Percentiles rank a stretch among this genome's conserved stretches.
These are phyloP conservation scores for Argynnis bischoffii DNA, from an alignment of 2,888 invertebrate genomes.

Conservation along the genomic window DNA sequence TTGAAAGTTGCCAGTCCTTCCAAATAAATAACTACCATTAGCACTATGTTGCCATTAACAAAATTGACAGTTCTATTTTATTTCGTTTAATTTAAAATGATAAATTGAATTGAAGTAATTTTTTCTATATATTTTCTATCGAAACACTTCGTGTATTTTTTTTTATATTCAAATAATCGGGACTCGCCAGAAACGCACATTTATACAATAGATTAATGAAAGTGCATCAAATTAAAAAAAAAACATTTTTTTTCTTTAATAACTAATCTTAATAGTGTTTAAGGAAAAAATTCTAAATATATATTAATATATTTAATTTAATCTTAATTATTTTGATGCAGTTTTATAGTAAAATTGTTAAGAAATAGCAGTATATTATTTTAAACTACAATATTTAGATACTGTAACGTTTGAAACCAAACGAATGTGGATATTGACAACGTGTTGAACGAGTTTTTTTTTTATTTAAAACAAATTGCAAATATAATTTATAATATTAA, in stretches of 20 bases:
- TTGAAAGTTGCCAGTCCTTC: not conserved
- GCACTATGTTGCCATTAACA: conserved; percentile 1
- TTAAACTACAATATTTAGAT: not conserved
- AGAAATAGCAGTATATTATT: not conserved
- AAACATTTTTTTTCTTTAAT: not conserved
- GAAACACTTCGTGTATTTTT: conserved; percentile 17
- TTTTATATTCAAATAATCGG: conserved; percentile 22
- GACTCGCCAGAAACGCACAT: conserved; percentile 29
- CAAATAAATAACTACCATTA: not conserved
- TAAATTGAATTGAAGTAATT: not conserved
- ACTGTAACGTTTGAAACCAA: not conserved
- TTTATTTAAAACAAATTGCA: not conserved
- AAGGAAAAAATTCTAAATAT: not conserved
- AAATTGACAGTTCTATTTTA: not conserved
- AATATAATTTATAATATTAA: not conserved
- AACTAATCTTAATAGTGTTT: not conserved
- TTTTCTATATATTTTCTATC: conserved; percentile 25
- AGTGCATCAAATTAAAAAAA: conserved; percentile 12
- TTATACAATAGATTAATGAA: conserved; percentile 5
- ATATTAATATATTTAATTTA: conserved; percentile 12
- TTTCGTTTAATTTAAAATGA: conserved; percentile 2
- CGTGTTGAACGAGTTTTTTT: not conserved
- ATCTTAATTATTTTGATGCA: conserved; percentile 2
- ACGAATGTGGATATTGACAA: not conserved
- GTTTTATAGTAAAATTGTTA: conserved; percentile 6